These are phyloP conservation scores for Periplaneta americana DNA, from an alignment of 1,140 invertebrate genomes.

Conservation along the genomic window DNA sequence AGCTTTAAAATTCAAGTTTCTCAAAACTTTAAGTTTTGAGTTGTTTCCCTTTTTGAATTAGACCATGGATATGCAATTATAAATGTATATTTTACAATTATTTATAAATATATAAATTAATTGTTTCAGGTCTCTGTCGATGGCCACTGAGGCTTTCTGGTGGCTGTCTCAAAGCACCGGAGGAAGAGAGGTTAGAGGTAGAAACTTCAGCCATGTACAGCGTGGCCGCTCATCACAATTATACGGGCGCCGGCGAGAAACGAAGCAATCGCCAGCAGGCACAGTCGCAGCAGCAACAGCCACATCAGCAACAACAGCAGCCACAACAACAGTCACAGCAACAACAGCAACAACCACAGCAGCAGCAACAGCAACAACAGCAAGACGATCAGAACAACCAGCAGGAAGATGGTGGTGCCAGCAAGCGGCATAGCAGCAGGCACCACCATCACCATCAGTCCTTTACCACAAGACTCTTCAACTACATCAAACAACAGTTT, in stretches of 20 bases:
- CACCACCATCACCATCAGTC: conserved; percentile 2
- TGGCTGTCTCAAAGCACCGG: background rate
- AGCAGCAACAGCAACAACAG: background rate
- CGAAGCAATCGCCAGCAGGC: background rate
- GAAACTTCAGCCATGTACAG: conserved; percentile 14
- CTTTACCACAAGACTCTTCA: conserved; percentile 15
- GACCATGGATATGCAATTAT: too few relatives aligned
- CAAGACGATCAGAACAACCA: background rate
- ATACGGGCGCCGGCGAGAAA: background rate
- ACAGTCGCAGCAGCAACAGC: background rate
- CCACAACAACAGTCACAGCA: background rate
- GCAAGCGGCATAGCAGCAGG: background rate
- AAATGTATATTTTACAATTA: too few relatives aligned
- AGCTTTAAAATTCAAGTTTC: too few relatives aligned
- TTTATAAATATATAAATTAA: background rate
- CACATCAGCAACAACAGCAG: background rate
- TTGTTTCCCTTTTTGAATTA: too few relatives aligned
- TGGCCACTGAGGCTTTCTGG: background rate
- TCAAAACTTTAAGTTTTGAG: too few relatives aligned
- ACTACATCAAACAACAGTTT: conserved; percentile 19
- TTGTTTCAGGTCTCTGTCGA: background rate
- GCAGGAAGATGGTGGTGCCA: background rate
- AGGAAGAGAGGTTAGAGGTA: too few relatives aligned
- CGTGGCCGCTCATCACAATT: conserved; percentile 9
- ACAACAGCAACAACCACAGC: background rate